Base-by-base conservation (phyloP, 2,797 vertebrate species). In the Masticophis lateralis region DNA sequence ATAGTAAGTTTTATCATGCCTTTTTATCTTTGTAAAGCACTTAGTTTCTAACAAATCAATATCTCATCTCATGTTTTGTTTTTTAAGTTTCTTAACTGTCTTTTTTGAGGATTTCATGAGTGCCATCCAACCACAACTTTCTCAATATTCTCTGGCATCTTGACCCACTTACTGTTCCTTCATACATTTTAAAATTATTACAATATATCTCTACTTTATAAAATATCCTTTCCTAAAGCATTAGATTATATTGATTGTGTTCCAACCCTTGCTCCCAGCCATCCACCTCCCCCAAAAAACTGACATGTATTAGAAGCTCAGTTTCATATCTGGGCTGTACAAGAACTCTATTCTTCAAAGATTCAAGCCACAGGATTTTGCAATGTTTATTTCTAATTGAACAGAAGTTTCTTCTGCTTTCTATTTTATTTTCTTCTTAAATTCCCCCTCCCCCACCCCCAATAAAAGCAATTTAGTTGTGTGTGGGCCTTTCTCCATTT, bases 401-500 rank as follows among this genome's bases (percentile, higher is more conserved):
- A 20, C 56, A 5, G 11, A 20, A 57, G 22, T 37, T 25, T 22
- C 87, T 37, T 53, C 47, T 51, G 61, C 9, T 90, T 66, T 63
- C 60, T 66, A 66, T 51, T n/a, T 90, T 47, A 90, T 9, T 53
- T 66, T 13, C 6, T 90, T 90, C 88, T 66, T 66, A 60, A 89
- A 28, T 0, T 5, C 1, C n/a, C 6, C 4, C 32, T 0, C 25
- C 57, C 57, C 18, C n/a, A n/a, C n/a, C 4, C 14, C 56, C 55
- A 13, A 56, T 56, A 63, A 90, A 66, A 53, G 27, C 16, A n/a
- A 13, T n/a, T 66, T 63, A 66, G 43, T 47, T 66, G 9, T 18
- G 7, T 66, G 20, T n/a, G 47, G 86, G 86, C 13, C 51, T 87
- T 53, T 69, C 63, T 14, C 13, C 63, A 16, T n/a, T 69, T 69